Percentiles rank a stretch among this genome's conserved stretches.
phyloP scores from a whole-genome alignment of 2,797 vertebrate species.

The Bucorvus abyssinicus region DNA sequence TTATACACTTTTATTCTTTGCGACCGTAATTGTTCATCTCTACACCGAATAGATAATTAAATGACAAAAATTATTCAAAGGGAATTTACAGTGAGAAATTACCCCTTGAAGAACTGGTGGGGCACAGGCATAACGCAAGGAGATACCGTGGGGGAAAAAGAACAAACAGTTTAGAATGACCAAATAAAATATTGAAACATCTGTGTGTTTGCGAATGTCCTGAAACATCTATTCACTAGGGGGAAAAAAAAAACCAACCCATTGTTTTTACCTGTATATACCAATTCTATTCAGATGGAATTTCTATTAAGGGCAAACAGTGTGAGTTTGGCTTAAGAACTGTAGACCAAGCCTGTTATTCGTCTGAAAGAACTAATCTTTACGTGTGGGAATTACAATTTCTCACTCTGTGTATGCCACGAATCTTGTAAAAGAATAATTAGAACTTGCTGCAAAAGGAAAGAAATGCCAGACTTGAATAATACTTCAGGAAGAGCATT shows the following conservation, averaged over 20 bases:
- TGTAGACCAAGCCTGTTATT: constrained; percentile 19
- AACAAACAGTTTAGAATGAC: not conserved
- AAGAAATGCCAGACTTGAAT: constrained; percentile 2
- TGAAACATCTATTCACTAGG: not conserved
- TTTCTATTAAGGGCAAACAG: not conserved
- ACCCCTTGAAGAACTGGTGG: not conserved
- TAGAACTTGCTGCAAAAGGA: constrained; percentile 49
- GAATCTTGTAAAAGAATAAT: constrained; percentile 59
- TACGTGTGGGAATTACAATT: constrained; percentile 54
- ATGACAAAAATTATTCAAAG: constrained; percentile 64
- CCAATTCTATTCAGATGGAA: not conserved
- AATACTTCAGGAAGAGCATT: constrained; percentile 39
- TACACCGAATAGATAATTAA: constrained; percentile 64
- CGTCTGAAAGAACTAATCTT: constrained; percentile 32
- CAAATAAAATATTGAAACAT: constrained; percentile 15
- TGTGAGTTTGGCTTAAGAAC: constrained; percentile 6
- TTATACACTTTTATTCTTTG: constrained; percentile 63
- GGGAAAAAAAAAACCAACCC: not conserved
- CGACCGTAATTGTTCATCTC: constrained; percentile 58
- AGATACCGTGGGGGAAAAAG: not conserved
- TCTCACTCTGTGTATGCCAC: not conserved
- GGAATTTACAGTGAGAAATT: constrained; percentile 51
- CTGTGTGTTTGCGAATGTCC: not conserved
- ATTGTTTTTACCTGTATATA: not conserved
- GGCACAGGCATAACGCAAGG: not conserved